Percentiles rank a stretch among this genome's conserved stretches.
Evolutionary conservation across 1,140 invertebrate genomes (phyloP).

Genomic region (Araneus ventricosus): DNA sequence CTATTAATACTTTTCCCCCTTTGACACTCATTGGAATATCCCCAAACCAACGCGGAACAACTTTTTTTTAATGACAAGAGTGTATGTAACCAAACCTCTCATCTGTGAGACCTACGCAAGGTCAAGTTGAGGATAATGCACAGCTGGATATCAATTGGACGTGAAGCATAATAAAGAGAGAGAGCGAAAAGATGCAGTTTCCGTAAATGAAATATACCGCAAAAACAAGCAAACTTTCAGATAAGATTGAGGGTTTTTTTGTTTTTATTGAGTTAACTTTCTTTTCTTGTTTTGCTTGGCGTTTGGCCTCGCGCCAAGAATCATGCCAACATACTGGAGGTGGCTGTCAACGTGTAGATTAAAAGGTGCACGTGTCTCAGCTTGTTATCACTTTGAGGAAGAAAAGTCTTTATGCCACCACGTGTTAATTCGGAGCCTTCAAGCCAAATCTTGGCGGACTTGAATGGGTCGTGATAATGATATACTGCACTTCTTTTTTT

Average conservation of each 20-base stretch:
- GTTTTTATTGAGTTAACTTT: constrained; percentile 27
- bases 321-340: constrained; percentile 39
- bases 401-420: background rate
- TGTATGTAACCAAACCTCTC: background rate
- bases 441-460: background rate
- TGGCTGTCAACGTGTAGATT: constrained; percentile 23
- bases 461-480: background rate
- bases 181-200: background rate
- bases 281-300: constrained; percentile 4
- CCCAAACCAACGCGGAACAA: background rate
- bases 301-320: background rate
- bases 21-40: too few relatives aligned
- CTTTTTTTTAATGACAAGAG: background rate
- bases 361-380: constrained; percentile 15
- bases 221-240: background rate
- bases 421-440: constrained; percentile 4
- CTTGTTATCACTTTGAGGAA: background rate
- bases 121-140: background rate
- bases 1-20: too few relatives aligned
- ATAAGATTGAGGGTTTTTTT: constrained; percentile 2
- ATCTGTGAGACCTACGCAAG: background rate
- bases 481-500: too few relatives aligned
- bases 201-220: constrained; percentile 21
- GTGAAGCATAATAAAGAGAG: background rate
- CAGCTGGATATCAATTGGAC: constrained; percentile 25